Evolutionary conservation across 2,113 vertebrate species (phyloP).

Genomic region (Nothoprocta pentlandii): DNA sequence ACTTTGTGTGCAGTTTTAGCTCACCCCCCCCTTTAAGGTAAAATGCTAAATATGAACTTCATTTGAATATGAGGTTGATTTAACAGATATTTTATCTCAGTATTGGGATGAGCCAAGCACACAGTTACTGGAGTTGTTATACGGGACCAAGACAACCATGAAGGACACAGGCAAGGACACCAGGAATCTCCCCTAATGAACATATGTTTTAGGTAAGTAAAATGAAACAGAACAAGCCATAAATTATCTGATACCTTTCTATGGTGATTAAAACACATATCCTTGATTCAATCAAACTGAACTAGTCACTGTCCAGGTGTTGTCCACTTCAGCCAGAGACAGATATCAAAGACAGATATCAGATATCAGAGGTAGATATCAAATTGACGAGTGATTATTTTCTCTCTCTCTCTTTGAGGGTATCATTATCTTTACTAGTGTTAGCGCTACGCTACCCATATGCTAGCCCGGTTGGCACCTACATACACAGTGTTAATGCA

Average conservation of each 20-base stretch:
- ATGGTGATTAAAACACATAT: background rate
- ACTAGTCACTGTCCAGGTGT: background rate
- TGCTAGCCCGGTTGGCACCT: background rate
- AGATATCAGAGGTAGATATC: too few species aligned
- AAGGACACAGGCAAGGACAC: background rate
- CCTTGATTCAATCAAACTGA: background rate
- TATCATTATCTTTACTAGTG: background rate
- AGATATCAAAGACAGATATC: too few species aligned
- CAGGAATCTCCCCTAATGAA: background rate
- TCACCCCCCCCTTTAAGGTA: background rate
- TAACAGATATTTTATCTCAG: background rate
- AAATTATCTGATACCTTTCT: background rate
- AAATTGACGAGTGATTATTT: fast-evolving
- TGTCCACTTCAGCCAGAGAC: background rate
- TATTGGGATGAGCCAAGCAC: background rate
- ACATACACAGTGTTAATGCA: background rate
- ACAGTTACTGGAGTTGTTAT: background rate
- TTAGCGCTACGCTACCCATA: background rate
- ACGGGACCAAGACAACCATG: background rate
- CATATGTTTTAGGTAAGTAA: background rate
- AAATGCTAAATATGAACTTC: background rate
- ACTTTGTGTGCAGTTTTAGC: background rate
- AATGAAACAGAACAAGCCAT: background rate
- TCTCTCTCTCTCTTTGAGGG: background rate
- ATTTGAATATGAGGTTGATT: background rate